These are phyloP conservation scores for Paratilapia polleni DNA, from an alignment of 2,113 vertebrate genomes.

Conservation along the genomic window DNA sequence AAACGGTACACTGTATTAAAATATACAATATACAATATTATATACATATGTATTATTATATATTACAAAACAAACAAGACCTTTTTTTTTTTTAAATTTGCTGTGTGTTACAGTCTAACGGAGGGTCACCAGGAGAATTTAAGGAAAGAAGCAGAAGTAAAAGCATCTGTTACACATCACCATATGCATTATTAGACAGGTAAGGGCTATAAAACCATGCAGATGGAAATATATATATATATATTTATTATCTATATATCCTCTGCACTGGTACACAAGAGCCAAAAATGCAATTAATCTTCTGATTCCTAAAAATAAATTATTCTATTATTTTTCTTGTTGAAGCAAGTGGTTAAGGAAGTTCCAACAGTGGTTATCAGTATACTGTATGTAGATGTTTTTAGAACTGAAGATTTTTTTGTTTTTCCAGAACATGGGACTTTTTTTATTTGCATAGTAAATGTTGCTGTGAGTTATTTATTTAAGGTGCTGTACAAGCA, in stretches of 20 bases:
- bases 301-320: background rate
- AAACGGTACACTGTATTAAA: background rate
- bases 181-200: slow-evolving; percentile 83
- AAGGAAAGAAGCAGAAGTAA: slow-evolving; percentile 85
- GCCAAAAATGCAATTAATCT: background rate
- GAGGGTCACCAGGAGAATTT: slow-evolving; percentile 75
- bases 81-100: background rate
- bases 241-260: background rate
- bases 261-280: background rate
- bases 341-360: background rate
- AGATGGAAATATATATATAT: background rate
- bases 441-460: background rate
- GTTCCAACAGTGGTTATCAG: background rate
- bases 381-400: background rate
- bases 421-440: background rate
- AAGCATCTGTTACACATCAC: slow-evolving; percentile 81
- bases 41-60: background rate
- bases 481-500: background rate
- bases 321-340: background rate
- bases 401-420: background rate
- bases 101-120: slow-evolving; percentile 85
- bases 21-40: background rate
- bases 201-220: slow-evolving; percentile 65
- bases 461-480: slow-evolving; percentile 18
- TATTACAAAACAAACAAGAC: background rate